These are phyloP conservation scores for Phoxinus dragarum DNA, from an alignment of 2,797 vertebrate genomes.

Conservation along the genomic window DNA sequence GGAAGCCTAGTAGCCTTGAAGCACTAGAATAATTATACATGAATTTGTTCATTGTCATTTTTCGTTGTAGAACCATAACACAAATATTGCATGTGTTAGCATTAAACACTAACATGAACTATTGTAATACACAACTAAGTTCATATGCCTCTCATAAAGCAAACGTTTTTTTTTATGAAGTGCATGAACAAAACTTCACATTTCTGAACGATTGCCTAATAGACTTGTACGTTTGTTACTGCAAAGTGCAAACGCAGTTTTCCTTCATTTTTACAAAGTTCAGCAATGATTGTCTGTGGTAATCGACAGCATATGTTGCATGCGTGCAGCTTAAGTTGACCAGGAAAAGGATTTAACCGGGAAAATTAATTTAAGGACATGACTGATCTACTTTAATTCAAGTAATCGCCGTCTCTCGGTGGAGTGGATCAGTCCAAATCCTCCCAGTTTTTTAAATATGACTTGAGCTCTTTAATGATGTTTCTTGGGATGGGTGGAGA, in stretches of 20 bases:
- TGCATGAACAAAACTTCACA: not conserved
- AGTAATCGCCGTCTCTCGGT: not conserved
- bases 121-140: not conserved
- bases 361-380: constrained; percentile 15
- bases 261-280: not conserved
- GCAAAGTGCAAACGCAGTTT: not conserved
- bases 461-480: constrained; percentile 30
- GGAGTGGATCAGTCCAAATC: constrained; percentile 21
- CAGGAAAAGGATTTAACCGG: not conserved
- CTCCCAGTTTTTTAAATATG: constrained; percentile 6
- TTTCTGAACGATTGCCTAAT: not conserved
- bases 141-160: not conserved
- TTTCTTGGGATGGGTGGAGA: not conserved
- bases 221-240: not conserved
- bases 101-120: not conserved
- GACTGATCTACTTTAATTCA: constrained; percentile 21
- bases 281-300: not conserved
- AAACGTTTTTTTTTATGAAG: not conserved
- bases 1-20: not conserved
- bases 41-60: not conserved
- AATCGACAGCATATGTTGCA: constrained; percentile 2
- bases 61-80: not conserved
- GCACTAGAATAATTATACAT: not conserved
- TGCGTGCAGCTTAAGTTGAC: not conserved
- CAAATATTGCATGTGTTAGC: not conserved